phyloP scores from a whole-genome alignment of 2,888 invertebrate genomes.

The Steinernema hermaphroditum region DNA sequence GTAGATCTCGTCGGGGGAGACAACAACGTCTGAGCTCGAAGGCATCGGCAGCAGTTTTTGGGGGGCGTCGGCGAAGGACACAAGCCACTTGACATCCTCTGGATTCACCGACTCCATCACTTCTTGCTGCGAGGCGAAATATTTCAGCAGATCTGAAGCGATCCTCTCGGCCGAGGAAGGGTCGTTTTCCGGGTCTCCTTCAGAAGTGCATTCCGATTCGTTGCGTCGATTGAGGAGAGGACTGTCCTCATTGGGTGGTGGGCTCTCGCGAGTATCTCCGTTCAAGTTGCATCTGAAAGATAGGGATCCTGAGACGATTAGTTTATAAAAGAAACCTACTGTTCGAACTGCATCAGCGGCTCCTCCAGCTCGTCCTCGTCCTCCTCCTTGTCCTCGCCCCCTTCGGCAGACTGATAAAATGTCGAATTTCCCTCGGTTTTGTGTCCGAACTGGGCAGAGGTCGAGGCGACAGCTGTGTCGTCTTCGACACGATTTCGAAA shows the following conservation, averaged over 20 bases:
- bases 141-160: constrained; percentile 29
- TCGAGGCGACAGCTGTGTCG: background rate
- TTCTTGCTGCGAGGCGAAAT: constrained; percentile 35
- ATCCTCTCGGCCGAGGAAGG: constrained; percentile 1
- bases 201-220: background rate
- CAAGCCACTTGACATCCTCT: constrained; percentile 37
- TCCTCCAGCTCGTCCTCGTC: constrained; percentile 5
- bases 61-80: constrained; percentile 35
- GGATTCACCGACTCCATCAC: constrained; percentile 19
- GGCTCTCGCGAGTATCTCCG: background rate
- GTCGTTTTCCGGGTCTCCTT: background rate
- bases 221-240: background rate
- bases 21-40: constrained; percentile 14
- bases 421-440: constrained; percentile 5
- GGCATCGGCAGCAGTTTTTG: constrained; percentile 37
- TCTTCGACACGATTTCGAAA: background rate
- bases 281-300: background rate
- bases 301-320: background rate
- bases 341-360: constrained; percentile 28
- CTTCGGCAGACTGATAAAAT: background rate
- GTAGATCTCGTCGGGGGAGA: constrained; percentile 37
- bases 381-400: background rate
- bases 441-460: constrained; percentile 9
- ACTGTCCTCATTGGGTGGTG: background rate
- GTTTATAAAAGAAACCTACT: background rate